Evolutionary conservation across 2,888 invertebrate species (phyloP).

Genomic region (Tipula vernalis): DNA sequence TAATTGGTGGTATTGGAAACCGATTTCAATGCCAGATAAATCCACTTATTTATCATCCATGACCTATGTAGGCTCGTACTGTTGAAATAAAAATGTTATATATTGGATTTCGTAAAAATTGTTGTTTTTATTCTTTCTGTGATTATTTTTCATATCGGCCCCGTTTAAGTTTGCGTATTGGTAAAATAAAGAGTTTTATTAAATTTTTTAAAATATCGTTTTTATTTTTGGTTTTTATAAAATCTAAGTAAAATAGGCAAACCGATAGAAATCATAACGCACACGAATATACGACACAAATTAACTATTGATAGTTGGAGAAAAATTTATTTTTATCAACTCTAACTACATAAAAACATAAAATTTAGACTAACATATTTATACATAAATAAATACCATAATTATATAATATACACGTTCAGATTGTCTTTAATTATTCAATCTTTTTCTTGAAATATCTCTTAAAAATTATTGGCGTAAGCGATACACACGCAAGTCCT

Average conservation of each 20-base stretch:
- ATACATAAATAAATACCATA: slow-evolving; percentile 9
- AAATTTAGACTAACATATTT: not conserved
- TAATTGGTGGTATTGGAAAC: slow-evolving; percentile 68
- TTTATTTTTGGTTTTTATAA: not conserved
- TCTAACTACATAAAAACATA: not conserved
- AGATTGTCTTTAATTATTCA: slow-evolving; percentile 38
- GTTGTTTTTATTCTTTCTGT: not conserved
- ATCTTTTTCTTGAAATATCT: slow-evolving; percentile 65
- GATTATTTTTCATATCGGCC: too few relatives aligned
- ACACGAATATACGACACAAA: not conserved
- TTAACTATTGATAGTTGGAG: not conserved
- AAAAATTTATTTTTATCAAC: not conserved
- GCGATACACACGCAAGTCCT: slow-evolving; percentile 66
- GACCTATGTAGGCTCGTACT: slow-evolving; percentile 54
- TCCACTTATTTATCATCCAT: slow-evolving; percentile 45
- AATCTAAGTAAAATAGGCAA: not conserved
- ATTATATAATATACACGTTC: not conserved
- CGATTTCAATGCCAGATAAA: slow-evolving; percentile 48
- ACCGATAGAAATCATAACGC: not conserved
- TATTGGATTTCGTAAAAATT: not conserved
- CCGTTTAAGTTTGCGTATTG: not conserved
- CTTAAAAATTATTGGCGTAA: slow-evolving; percentile 80
- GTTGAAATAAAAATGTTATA: slow-evolving; percentile 30
- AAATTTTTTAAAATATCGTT: not conserved
- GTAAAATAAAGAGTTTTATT: not conserved